A percentile compares a stretch with the other conserved stretches of the same genome.
These are phyloP conservation scores for Apus apus DNA, from an alignment of 2,113 vertebrate genomes.

Conservation along the genomic window DNA sequence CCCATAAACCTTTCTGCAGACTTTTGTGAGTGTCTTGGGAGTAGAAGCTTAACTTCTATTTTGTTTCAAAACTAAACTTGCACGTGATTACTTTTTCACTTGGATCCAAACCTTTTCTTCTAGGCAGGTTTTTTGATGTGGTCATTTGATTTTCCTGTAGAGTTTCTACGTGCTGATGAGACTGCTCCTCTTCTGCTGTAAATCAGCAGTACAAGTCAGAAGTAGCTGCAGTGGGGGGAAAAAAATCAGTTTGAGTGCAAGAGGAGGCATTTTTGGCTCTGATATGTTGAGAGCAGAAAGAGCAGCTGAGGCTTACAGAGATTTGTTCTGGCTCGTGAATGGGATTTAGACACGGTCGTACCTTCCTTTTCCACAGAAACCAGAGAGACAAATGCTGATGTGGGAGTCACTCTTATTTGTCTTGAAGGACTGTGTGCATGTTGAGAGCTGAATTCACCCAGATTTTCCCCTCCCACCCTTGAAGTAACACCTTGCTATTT, in stretches of 20 bases:
- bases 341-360: background rate
- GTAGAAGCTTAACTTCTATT: background rate
- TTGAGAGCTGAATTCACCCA: slow-evolving; percentile 26
- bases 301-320: background rate
- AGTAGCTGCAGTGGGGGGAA: background rate
- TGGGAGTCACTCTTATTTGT: background rate
- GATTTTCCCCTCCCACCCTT: slow-evolving; percentile 43
- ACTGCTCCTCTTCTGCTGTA: background rate
- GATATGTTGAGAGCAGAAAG: background rate
- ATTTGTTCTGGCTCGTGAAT: background rate
- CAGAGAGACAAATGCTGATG: background rate
- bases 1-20: background rate
- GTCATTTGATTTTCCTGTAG: background rate
- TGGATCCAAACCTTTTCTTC: background rate
- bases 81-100: background rate
- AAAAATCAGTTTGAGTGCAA: background rate
- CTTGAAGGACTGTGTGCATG: background rate
- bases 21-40: background rate
- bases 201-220: background rate
- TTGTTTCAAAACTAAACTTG: background rate
- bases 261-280: background rate
- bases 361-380: background rate
- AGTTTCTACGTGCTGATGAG: background rate
- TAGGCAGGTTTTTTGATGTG: background rate
- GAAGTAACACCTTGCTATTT: slow-evolving; percentile 39